Base-by-base conservation (phyloP, 2,888 invertebrate genomes). In the Eustalomyia histrio region DNA sequence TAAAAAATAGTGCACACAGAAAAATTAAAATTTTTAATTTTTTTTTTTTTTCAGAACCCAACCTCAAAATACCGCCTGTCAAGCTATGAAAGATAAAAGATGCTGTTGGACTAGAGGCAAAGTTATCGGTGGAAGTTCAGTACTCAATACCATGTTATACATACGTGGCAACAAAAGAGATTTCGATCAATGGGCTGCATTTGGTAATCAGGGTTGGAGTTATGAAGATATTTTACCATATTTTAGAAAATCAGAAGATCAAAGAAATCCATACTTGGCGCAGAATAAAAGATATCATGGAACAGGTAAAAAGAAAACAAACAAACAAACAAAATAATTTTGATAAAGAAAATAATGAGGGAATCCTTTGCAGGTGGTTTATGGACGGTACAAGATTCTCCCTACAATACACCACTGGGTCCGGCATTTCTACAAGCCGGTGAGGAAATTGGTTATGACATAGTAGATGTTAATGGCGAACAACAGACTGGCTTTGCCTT, bases 21-120 rank as follows among this genome's bases (percentile, higher is more conserved):
- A n/a, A n/a, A n/a, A n/a, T n/a, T n/a, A n/a, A n/a, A n/a, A n/a
- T n/a, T n/a, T n/a, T n/a, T n/a, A n/a, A n/a, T n/a, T n/a, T n/a
- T n/a, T n/a, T n/a, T 67, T 10, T 53, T 43, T 3, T 92, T 92
- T 29, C 90, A 95, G 96, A 84, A 94, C 97, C 0, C 96, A 97
- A 89, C 95, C 97, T 0, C 95, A 96, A 90, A 92, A 93, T 58
- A 93, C 95, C 0, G 97, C 97, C 0, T 97, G 97, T 84, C 95
- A 96, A 88, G 97, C 96, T 0, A 96, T 97, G 96, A 92, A 93
- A 69, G 96, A 96, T 87, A 93, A 94, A 85, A 93, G 96, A 55
- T 96, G 96, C 87, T 94, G 95, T 86, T 97, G 97, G 97, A 97
- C 97, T 0, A 93, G 97, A 76, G 97, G 98, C 61, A 97, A 97